Evolutionary conservation across 2,113 vertebrate genomes (phyloP), one percentile per base, ranked within the genome.

Genomic region (Polypterus bichir): DNA sequence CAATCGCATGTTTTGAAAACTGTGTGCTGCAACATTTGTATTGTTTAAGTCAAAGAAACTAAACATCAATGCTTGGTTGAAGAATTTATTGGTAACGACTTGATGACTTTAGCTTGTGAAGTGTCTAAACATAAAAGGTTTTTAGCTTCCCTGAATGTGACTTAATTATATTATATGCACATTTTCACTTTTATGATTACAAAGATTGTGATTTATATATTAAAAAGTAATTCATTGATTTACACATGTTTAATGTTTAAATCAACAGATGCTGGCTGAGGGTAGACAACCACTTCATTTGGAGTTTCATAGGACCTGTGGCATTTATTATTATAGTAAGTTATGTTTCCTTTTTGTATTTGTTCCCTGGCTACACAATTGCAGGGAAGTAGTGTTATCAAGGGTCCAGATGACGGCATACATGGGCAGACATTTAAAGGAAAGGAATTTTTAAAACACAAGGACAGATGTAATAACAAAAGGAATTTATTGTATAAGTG

Each of bases 221-320:
- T 27, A 27, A 27, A 27, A 27, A 27, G 27, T 27, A 27, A 27
- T 27, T 27, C 27, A 27, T 27, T 27, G 27, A 27, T 27, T 27
- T 27, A 27, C 27, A 27, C 10, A 3, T 55, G 57, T 8, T 71
- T 47, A 74, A 60, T 66, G 70, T 65, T 77, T 72, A 76, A 69
- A 57, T 1, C 73, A 10, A 56, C 57, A 99, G 96, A 76, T 98
- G 96, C 83, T 99, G 96, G 96, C 89, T 99, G 70, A 91, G 87
- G 49, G 88, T 97, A 83, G 95, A 99, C 83, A 99, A 97, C 77
- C 94, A 97, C 79, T 99, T 99, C 84, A 97, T 99, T 84, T 99
- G 96, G 96, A 98, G 94, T 75, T 99, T 99, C 77, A 95, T 98
- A 74, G 96, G 96, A 76, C 95, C 96, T 6, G 96, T 98, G 78